Evolutionary conservation across 2,113 vertebrate genomes (phyloP).

Genomic region (Symphodus melops): DNA sequence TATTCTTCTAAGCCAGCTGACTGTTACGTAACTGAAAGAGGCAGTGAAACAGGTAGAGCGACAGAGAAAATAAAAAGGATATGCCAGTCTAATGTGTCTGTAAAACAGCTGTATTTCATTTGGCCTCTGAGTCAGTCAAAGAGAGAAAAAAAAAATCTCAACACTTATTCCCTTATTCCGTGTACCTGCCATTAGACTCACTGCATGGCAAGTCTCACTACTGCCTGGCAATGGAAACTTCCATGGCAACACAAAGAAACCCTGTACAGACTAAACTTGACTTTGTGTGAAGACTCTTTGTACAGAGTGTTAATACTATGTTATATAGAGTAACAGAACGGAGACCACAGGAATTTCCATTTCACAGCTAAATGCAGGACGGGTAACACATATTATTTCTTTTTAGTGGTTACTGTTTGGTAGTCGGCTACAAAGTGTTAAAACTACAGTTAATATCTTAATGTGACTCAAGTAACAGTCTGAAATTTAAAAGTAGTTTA

Average conservation of each 20-base stretch:
- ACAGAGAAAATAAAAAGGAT: constrained; percentile 27
- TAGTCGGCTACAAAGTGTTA: neutral
- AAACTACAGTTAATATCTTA: neutral
- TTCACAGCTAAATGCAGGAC: neutral
- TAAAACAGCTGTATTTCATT: constrained; percentile 82
- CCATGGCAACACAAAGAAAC: constrained; percentile 76
- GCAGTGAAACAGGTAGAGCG: neutral
- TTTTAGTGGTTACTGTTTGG: constrained; percentile 16
- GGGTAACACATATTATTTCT: constrained; percentile 3
- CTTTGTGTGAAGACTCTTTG: constrained; percentile 65
- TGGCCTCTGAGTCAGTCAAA: constrained; percentile 71
- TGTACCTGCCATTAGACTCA: constrained; percentile 76
- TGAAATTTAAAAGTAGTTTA: neutral
- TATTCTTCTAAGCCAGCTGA: neutral
- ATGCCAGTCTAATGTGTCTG: constrained; percentile 55
- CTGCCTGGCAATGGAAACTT: constrained; percentile 76
- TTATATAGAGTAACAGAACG: constrained; percentile 50
- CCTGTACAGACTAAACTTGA: constrained; percentile 58
- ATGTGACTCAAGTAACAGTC: too few relatives aligned
- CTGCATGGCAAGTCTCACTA: constrained; percentile 53
- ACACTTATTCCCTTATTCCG: constrained; percentile 57
- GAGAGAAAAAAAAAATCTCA: constrained; percentile 57
- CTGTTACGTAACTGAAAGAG: neutral
- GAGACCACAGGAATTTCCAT: constrained; percentile 48
- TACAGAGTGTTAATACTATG: constrained; percentile 53